Conservation (phyloP, 2,888 invertebrate genomes). For the Xestobium rufovillosum region DNA sequence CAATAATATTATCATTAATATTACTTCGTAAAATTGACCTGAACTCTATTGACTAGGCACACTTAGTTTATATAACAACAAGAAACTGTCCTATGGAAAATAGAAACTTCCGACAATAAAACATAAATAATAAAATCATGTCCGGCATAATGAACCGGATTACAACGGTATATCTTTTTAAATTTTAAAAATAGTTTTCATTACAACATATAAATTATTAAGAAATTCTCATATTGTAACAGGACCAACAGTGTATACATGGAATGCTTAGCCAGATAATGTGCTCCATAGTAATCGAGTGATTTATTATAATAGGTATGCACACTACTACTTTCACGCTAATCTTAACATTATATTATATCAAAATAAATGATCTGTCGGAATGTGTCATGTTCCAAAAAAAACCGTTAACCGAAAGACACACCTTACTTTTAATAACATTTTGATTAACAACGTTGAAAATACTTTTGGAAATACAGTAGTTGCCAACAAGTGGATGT, state of each 20-base stretch:
- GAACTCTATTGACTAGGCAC: conserved; percentile 60
- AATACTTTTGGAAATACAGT: conserved; percentile 35
- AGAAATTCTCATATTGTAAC: conserved; percentile 44
- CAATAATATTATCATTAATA: conserved; percentile 34
- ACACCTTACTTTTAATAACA: conserved; percentile 36
- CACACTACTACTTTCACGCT: conserved; percentile 30
- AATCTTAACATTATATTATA: conserved; percentile 34
- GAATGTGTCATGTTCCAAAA: conserved; percentile 36
- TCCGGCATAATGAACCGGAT: conserved; percentile 32
- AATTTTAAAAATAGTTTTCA: conserved; percentile 45
- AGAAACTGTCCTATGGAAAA: conserved; percentile 50
- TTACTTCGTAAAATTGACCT: conserved; percentile 50
- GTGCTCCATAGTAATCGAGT: conserved; percentile 43
- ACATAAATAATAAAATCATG: conserved; percentile 39
- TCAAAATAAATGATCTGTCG: conserved; percentile 39
- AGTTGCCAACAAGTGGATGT: conserved; percentile 42
- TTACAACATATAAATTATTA: conserved; percentile 46
- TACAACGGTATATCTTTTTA: conserved; percentile 39
- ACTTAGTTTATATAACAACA: conserved; percentile 55
- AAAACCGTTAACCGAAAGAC: conserved; percentile 35
- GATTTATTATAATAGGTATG: too few relatives aligned
- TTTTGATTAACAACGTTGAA: conserved; percentile 44
- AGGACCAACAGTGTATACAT: conserved; percentile 47
- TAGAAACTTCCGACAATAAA: conserved; percentile 48
- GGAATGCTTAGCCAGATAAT: conserved; percentile 46